A percentile compares a stretch with the other conserved stretches of the same genome.
phyloP scores from a whole-genome alignment of 2,888 invertebrate genomes.

The Onthophagus sagittarius region DNA sequence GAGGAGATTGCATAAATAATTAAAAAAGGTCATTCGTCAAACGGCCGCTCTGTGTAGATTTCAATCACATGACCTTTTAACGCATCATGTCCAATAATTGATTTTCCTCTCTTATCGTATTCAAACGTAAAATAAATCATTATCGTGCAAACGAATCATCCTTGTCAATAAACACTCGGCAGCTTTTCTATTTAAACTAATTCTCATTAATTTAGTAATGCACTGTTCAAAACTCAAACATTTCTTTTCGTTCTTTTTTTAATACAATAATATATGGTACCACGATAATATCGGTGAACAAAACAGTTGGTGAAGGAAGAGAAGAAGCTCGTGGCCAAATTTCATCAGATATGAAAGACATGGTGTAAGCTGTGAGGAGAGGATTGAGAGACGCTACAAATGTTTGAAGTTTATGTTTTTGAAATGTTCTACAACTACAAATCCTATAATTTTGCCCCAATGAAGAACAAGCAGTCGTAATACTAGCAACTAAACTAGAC shows the following conservation, averaged over 20 bases:
- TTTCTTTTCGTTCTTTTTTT: background rate
- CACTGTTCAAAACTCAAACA: background rate
- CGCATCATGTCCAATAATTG: background rate
- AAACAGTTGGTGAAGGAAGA: no score
- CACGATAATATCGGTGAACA: no score
- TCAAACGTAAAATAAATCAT: background rate
- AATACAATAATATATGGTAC: no score
- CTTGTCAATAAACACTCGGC: background rate
- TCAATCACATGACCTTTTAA: background rate
- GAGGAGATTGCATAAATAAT: background rate
- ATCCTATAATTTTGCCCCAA: no score
- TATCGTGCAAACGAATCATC: background rate
- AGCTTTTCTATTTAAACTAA: background rate
- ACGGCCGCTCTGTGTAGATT: background rate
- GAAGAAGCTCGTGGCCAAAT: no score
- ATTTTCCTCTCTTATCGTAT: constrained; percentile 1
- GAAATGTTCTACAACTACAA: no score
- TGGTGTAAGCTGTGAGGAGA: no score
- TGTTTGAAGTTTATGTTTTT: no score
- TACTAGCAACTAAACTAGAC: no score
- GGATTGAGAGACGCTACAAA: no score
- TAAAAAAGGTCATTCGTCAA: constrained; percentile 1
- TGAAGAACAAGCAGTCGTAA: no score
- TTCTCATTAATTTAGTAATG: background rate
- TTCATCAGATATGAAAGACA: no score